Base-by-base conservation (phyloP, 2,113 vertebrate species). In the Hyperoodon ampullatus region DNA sequence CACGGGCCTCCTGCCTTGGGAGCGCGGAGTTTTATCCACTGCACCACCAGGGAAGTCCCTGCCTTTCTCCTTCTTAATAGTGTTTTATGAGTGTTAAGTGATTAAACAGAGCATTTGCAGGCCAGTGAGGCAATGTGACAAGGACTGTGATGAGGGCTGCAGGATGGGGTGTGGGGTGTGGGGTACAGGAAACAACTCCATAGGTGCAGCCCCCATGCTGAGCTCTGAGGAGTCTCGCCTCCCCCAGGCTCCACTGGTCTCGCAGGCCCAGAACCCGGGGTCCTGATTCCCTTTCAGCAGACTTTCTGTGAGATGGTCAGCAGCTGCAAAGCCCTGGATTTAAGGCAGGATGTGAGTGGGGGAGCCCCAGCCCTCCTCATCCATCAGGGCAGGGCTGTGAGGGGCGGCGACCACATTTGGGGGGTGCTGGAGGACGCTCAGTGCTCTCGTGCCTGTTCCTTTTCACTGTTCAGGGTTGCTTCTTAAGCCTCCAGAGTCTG, bases 401-500 rank as follows among this genome's bases (percentile, higher is more conserved):
- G 5, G 61, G 61, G n/a, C 8, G 0, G 63, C 5, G 90, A 9
- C 2, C 14, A 33, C 33, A 13, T 15, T 15, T 11, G 11, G 21
- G 39, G 39, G 11, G 0, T 10, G 28, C 8, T 13, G 70, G 50
- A 19, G 1, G n/a, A 28, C 6, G 21, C 44, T 53, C 5, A 0
- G 19, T 58, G 55, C 19, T 21, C 55, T 50, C 1, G 3, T 3
- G 53, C 13, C 18, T 21, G 8, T 18, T 55, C 58, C 60, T 23
- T n/a, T 30, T 35, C 14, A 3, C 24, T 35, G 19, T n/a, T 6
- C 5, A 16, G 66, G 28, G 24, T 3, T 30, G 12, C 35, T 77
- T n/a, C 33, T 24, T 35, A 6, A 28, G 19, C 16, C 61, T 39
- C 3, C 2, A 18, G 39, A 24, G 58, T 10, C 24, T 19, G 5